phyloP scores from a whole-genome alignment of 2,888 invertebrate genomes.

The Metopia argyrocephala region DNA sequence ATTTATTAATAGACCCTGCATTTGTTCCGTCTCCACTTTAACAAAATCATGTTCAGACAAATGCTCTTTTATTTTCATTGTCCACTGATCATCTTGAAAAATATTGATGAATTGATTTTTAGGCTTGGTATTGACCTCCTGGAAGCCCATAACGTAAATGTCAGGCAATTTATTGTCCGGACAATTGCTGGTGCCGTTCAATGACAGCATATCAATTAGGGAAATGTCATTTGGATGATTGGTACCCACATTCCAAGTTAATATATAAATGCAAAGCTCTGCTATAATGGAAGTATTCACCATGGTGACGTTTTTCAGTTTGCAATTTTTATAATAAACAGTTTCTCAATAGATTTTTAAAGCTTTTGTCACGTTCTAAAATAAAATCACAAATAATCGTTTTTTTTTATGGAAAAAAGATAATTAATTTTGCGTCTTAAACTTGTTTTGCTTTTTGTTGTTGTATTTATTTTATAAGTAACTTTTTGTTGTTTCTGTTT shows the following conservation, averaged over 20 bases:
- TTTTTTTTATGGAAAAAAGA: neutral
- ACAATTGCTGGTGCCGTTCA: slow-evolving; percentile 81
- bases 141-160: slow-evolving; percentile 91
- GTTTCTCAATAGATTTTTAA: neutral
- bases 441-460: slow-evolving; percentile 4
- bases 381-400: slow-evolving; percentile 18
- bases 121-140: slow-evolving; percentile 93
- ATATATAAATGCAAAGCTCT: slow-evolving; percentile 82
- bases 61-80: slow-evolving; percentile 84
- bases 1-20: slow-evolving; percentile 90
- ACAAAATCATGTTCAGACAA: slow-evolving; percentile 85
- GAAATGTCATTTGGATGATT: slow-evolving; percentile 85
- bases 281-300: slow-evolving; percentile 68
- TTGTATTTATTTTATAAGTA: neutral
- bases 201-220: slow-evolving; percentile 84
- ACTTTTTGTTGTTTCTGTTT: neutral
- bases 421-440: slow-evolving; percentile 20
- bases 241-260: slow-evolving; percentile 95
- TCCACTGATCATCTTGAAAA: slow-evolving; percentile 91
- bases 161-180: slow-evolving; percentile 86
- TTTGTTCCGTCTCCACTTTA: slow-evolving; percentile 87
- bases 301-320: slow-evolving; percentile 28
- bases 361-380: slow-evolving; percentile 34
- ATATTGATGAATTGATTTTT: slow-evolving; percentile 89
- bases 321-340: neutral